These are phyloP conservation scores for Dolichotis patagonum DNA, from an alignment of 2,113 vertebrate genomes.

Conservation along the genomic window DNA sequence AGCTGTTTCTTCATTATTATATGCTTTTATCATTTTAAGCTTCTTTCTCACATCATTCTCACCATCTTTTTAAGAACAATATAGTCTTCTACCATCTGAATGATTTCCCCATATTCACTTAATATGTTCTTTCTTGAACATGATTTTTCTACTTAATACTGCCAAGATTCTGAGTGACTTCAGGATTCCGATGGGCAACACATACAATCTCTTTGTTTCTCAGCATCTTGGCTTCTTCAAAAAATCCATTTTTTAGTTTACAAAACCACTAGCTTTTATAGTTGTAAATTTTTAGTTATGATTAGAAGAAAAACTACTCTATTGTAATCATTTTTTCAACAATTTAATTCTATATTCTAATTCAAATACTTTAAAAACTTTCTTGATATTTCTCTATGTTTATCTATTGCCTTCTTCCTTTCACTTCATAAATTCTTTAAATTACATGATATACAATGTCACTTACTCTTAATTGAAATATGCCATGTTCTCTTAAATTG, in stretches of 20 bases:
- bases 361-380: background rate
- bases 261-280: background rate
- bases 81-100: background rate
- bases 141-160: background rate
- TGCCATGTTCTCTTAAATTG: background rate
- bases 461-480: background rate
- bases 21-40: background rate
- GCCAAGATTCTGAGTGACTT: background rate
- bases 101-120: background rate
- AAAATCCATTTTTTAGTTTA: background rate
- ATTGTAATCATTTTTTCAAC: background rate
- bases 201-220: background rate
- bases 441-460: background rate
- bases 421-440: background rate
- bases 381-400: background rate
- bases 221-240: background rate
- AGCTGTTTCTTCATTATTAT: background rate
- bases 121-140: background rate
- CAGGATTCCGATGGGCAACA: background rate
- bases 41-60: background rate
- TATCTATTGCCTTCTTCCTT: background rate
- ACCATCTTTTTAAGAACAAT: background rate
- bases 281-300: background rate
- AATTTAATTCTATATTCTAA: background rate
- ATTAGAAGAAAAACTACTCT: background rate